These are phyloP conservation scores for Sceliomorpha sp. DNA, from an alignment of 2,888 invertebrate genomes.

Conservation along the genomic window DNA sequence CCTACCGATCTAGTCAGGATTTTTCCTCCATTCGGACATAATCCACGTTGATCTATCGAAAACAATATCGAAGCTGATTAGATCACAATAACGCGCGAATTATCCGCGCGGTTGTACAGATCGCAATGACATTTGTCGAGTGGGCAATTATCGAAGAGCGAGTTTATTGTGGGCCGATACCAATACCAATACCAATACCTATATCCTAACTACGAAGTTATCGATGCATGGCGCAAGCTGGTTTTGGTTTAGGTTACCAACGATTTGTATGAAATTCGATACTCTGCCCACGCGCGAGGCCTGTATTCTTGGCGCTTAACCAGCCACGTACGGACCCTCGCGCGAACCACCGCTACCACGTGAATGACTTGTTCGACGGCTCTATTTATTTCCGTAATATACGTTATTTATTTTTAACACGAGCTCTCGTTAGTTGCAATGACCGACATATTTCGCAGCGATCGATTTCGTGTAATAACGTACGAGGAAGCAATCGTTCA, in stretches of 20 bases:
- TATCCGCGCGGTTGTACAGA: too few relatives aligned
- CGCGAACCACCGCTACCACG: slow-evolving; percentile 53
- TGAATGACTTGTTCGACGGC: slow-evolving; percentile 68
- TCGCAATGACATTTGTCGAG: too few relatives aligned
- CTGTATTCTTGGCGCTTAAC: slow-evolving; percentile 8
- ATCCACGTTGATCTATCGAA: too few relatives aligned
- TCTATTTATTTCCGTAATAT: slow-evolving; percentile 72
- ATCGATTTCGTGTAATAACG: too few relatives aligned
- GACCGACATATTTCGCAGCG: slow-evolving; percentile 1
- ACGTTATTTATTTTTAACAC: slow-evolving; percentile 56
- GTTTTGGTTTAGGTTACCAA: slow-evolving; percentile 75
- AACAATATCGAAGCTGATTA: too few relatives aligned
- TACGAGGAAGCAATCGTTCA: neutral
- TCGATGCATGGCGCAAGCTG: slow-evolving; percentile 69
- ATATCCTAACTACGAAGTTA: slow-evolving; percentile 55
- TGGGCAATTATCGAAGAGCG: slow-evolving; percentile 12
- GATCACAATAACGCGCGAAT: too few relatives aligned
- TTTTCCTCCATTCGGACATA: too few relatives aligned
- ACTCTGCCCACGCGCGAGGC: slow-evolving; percentile 68
- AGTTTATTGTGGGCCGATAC: slow-evolving; percentile 49
- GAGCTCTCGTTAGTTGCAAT: neutral
- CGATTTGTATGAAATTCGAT: slow-evolving; percentile 79
- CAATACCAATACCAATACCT: too few relatives aligned
- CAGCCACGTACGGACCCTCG: slow-evolving; percentile 38
- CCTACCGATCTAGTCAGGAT: too few relatives aligned